Evolutionary conservation across 2,797 vertebrate species (phyloP), one percentile per base, ranked within the genome.

Genomic region (Chelidonichthys spinosus): DNA sequence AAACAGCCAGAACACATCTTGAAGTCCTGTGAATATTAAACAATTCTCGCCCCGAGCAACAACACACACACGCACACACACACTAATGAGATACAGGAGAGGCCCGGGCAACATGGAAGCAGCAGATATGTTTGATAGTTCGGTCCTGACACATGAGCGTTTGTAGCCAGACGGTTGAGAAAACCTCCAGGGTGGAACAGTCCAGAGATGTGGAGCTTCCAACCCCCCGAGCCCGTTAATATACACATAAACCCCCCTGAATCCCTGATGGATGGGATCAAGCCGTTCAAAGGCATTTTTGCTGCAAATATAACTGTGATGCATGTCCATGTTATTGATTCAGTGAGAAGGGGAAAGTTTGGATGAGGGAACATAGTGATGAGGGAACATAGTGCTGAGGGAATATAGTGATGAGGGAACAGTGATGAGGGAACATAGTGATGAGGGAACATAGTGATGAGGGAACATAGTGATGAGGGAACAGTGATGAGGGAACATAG

Each of bases 91-190:
- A 90, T 84, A 65, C 84, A 84, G 76, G 72, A 78, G 83, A 78
- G 35, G 63, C 63, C 42, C 14, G 1, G 74, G 75, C 55, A 53
- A 83, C 25, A 76, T 5, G 50, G 40, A 25, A 35, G 40, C 49
- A 87, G 88, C 86, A 76, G 85, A 89, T 92, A 74, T 76, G 78
- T 92, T 87, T 89, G 88, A 91, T 90, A 79, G 35, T 11, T 25
- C 25, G 2, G 37, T 50, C 14, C 63, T 40, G 79, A 59, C 72
- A 79, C 79, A 80, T 76, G 62, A 69, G 75, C 5, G 37, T 82
- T 72, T 79, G 67, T 56, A 72, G 73, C 70, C 54, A 66, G 74
- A 62, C 72, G 15, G 70, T 47, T n/a, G 35, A 81, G 25, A 25
- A 25, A 25, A 73, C 63, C 79, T 82, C 63, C 47, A 53, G 70